Base-by-base conservation (phyloP, 2,888 invertebrate species). In the Mythimna impura region DNA sequence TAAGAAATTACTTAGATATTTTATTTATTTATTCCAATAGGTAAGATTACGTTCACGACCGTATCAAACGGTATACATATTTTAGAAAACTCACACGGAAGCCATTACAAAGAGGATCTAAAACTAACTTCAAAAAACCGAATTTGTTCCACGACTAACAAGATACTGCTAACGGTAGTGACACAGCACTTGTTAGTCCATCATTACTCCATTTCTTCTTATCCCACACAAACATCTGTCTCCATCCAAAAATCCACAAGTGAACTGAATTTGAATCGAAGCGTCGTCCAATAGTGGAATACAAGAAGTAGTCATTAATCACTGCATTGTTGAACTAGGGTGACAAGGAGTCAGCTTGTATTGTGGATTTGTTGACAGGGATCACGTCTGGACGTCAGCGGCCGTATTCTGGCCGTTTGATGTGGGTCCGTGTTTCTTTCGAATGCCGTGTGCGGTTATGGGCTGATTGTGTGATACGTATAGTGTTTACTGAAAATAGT, bases 351-450 rank as follows among this genome's bases (percentile, higher is more conserved):
- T 94, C 93, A 93, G 91, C 89, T 90, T 92, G 94, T 94, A 93
- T 94, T 94, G 94, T 94, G 92, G 94, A 94, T 93, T 94, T 92
- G 93, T 92, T 94, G 95, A 95, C 95, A 94, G 94, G 95, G 94
- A 94, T 95, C 95, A 94, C 91, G 93, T 87, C 91, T 87, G 86
- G 85, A 83, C 90, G 93, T 94, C 93, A 91, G 87, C 81, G 81
- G 87, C 57, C 86, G 82, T 93, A 94, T 94, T 94, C 92, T 89
- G 76, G 47, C 25, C 8, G 67, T 43, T 75, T 81, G 84, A 81
- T 84, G 50, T 78, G 84, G 81, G 81, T 81, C 40, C 25, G 50
- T 55, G 55, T 71, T 72, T 78, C 75, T 76, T 78, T 82, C 65
- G 43, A 75, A 77, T 66, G 57, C 30, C 65, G 25, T 55, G 36